A percentile compares a stretch with the other conserved stretches of the same genome.
Conservation (phyloP, 1,140 invertebrate species). For the Amyelois transitella region DNA sequence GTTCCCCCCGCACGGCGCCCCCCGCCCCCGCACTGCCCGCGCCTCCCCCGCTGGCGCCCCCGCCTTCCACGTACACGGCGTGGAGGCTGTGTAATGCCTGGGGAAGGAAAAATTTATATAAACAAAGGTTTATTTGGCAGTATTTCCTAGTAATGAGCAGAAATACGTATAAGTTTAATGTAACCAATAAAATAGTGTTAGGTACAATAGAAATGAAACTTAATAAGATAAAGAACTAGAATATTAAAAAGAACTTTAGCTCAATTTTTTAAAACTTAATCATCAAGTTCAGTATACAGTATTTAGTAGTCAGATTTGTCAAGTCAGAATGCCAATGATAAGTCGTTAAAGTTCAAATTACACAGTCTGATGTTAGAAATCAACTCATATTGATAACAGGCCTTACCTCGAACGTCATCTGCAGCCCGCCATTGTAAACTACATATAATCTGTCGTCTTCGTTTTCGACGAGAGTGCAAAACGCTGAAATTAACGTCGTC, state of each 20-base stretch:
- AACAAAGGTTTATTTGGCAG: too few relatives aligned
- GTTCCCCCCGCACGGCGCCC: constrained; percentile 80
- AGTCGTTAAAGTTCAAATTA: too few relatives aligned
- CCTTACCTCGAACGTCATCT: constrained; percentile 90
- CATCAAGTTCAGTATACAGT: too few relatives aligned
- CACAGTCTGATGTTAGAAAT: not conserved
- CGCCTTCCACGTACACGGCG: constrained; percentile 95
- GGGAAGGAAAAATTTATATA: not conserved
- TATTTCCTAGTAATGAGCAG: too few relatives aligned
- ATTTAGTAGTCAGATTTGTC: too few relatives aligned
- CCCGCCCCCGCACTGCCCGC: constrained; percentile 86
- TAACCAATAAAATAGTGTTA: too few relatives aligned
- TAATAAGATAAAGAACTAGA: too few relatives aligned
- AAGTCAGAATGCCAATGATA: too few relatives aligned
- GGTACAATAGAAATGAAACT: too few relatives aligned
- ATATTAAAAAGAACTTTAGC: too few relatives aligned
- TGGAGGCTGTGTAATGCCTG: constrained; percentile 91
- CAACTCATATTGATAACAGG: constrained; percentile 17
- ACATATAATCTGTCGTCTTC: constrained; percentile 92
- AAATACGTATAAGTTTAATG: too few relatives aligned
- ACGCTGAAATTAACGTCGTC: constrained; percentile 91
- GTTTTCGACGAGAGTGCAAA: constrained; percentile 89
- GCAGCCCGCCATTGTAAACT: constrained; percentile 90
- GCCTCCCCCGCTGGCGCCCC: constrained; percentile 84
- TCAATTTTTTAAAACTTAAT: too few relatives aligned